phyloP scores from a whole-genome alignment of 2,888 invertebrate genomes.

The Troides aeacus region DNA sequence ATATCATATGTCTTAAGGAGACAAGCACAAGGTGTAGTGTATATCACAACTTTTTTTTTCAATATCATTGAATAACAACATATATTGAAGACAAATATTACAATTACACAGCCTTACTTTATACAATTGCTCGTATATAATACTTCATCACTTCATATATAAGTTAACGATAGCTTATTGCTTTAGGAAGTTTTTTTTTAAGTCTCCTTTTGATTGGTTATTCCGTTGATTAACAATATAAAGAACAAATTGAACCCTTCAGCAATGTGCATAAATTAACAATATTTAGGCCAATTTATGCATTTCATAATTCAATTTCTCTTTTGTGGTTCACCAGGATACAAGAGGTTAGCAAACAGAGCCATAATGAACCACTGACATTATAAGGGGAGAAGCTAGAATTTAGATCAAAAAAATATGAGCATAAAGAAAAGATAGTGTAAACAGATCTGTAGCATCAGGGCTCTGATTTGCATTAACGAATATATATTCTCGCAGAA shows the following conservation, averaged over 20 bases:
- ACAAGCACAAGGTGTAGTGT: no score
- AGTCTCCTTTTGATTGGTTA: background rate
- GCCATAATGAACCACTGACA: conserved; percentile 35
- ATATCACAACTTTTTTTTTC: no score
- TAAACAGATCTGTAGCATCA: conserved; percentile 32
- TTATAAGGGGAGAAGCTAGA: conserved; percentile 22
- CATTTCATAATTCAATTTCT: conserved; percentile 49
- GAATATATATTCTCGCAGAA: conserved; percentile 23
- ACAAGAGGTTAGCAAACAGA: conserved; percentile 40
- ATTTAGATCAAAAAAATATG: conserved; percentile 26
- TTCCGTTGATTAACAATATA: background rate
- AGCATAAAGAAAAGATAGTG: conserved; percentile 28
- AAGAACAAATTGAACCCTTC: background rate
- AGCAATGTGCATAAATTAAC: background rate
- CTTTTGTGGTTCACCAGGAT: conserved; percentile 35
- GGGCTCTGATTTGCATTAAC: conserved; percentile 20
- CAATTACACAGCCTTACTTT: no score
- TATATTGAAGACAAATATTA: no score
- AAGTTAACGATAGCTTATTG: no score
- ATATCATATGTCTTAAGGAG: no score
- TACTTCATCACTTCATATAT: no score
- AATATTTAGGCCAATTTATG: background rate
- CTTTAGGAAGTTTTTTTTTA: background rate
- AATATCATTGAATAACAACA: no score
- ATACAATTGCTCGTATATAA: no score